A percentile compares a stretch with the other conserved stretches of the same genome.
Conservation (phyloP, 2,797 vertebrate species). For the Tragopan temminckii region DNA sequence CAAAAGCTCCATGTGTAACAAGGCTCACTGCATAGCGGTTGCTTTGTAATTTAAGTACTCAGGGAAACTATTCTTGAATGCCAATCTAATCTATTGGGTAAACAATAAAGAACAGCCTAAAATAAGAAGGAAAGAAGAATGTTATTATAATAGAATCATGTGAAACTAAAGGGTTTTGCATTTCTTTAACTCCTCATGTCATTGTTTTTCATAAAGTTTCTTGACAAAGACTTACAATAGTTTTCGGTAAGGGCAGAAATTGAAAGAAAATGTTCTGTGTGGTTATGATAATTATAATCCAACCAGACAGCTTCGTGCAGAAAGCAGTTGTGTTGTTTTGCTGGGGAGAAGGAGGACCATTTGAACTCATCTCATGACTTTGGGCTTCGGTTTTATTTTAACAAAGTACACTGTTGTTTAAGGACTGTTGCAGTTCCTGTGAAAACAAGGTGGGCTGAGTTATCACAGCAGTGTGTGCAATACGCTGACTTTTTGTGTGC, state of each 20-base stretch:
- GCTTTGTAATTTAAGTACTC: constrained; percentile 15
- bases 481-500: not conserved
- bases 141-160: not conserved
- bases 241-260: not conserved
- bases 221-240: not conserved
- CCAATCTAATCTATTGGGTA: not conserved
- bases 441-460: not conserved
- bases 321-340: not conserved
- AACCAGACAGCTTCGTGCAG: not conserved
- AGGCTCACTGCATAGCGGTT: not conserved
- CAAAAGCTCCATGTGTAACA: constrained; percentile 4
- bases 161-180: not conserved
- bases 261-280: not conserved
- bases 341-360: not conserved
- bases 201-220: not conserved
- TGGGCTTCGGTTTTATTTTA: not conserved
- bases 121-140: not conserved
- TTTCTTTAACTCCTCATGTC: not conserved
- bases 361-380: not conserved
- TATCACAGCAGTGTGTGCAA: not conserved
- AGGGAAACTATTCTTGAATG: constrained; percentile 39
- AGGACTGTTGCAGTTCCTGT: not conserved
- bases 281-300: not conserved
- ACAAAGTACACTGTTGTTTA: not conserved
- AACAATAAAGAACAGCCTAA: not conserved